Base-by-base conservation (phyloP, 2,888 invertebrate species). In the Scaptodrosophila latifasciaeformis region DNA sequence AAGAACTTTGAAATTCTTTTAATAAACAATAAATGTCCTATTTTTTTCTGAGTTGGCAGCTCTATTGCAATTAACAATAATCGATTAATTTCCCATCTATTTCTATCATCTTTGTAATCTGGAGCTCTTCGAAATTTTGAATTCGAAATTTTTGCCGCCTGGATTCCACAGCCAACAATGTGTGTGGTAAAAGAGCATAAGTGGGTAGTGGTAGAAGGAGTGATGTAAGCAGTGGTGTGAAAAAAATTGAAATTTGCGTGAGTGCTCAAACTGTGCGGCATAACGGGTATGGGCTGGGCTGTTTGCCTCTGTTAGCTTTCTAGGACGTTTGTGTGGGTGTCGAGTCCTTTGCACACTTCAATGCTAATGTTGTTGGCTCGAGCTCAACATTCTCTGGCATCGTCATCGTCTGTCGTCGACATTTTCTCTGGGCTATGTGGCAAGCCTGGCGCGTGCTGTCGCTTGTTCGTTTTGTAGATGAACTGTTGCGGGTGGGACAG, bases 181-280 rank as follows among this genome's bases (percentile, higher is more conserved):
- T 78, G 74, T n/a, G n/a, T n/a, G n/a, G n/a, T n/a, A n/a, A n/a
- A n/a, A n/a, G n/a, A n/a, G n/a, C n/a, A n/a, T n/a, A n/a, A n/a
- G n/a, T n/a, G 24, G 24, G 72, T 76, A 74, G 64, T 59, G 75
- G 62, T 63, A 70, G 67, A 77, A 72, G 78, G 76, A n/a, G n/a
- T n/a, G n/a, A n/a, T n/a, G n/a, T n/a, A n/a, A 78, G 79, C 78
- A 76, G 72, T 82, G 82, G 84, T 82, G 84, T 84, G 83, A 83
- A 83, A 83, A 82, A 82, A 82, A 81, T 74, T 76, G 79, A 71
- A 81, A 76, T 81, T 79, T 78, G 80, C 70, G 77, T 72, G 77
- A 75, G 79, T 79, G 79, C 74, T 71, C 60, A 72, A 67, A 76
- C 77, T 67, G 70, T 55, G n/a, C n/a, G 69, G 76, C 70, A 60